Evolutionary conservation across 2,113 vertebrate species (phyloP).

Genomic region (Sterrhoptilus dennistouni): DNA sequence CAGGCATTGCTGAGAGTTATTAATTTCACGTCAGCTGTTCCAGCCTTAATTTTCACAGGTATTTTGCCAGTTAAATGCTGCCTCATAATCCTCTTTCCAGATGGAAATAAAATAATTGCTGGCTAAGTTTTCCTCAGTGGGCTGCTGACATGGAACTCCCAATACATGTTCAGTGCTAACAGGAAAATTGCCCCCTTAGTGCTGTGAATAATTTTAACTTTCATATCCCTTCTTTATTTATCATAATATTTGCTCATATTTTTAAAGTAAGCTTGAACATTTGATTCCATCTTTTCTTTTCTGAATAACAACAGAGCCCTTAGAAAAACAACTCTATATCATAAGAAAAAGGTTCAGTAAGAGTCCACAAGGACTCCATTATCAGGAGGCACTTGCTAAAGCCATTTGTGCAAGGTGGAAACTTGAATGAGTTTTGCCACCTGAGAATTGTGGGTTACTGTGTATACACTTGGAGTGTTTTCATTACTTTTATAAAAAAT

Average conservation of each 20-base stretch:
- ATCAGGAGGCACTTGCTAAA: conserved; percentile 21
- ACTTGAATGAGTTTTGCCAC: background rate
- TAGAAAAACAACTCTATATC: background rate
- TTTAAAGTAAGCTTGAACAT: background rate
- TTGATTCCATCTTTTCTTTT: background rate
- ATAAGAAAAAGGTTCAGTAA: background rate
- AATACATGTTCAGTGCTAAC: background rate
- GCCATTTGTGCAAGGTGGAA: background rate
- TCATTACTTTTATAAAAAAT: conserved; percentile 30
- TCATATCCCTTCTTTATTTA: background rate
- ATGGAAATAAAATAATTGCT: background rate
- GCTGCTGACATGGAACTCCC: background rate
- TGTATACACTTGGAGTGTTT: background rate
- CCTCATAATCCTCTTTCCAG: background rate
- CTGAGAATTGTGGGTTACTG: background rate
- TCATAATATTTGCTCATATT: conserved; percentile 11
- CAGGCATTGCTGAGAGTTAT: background rate
- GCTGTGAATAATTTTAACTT: conserved; percentile 11
- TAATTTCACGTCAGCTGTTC: background rate
- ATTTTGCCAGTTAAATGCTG: background rate
- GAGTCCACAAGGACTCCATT: conserved; percentile 13
- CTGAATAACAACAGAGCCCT: background rate
- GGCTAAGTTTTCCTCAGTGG: background rate
- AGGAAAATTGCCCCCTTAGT: background rate
- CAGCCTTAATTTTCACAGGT: background rate